Conservation (phyloP, 2,888 invertebrate genomes). For the Mactromeris polynyma region DNA sequence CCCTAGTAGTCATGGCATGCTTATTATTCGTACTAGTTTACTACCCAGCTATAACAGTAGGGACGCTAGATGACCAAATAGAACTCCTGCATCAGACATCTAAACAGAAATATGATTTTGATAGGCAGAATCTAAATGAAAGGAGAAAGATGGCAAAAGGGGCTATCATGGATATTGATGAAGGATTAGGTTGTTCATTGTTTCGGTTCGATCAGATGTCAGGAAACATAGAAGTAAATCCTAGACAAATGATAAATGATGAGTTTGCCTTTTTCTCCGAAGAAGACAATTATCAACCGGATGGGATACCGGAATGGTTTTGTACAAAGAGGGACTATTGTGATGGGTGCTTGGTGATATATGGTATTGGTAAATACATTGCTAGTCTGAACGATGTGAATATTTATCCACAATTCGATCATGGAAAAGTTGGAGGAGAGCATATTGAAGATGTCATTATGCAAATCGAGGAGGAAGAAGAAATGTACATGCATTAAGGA, state of each 20-base stretch:
- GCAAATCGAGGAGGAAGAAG: conserved; percentile 53
- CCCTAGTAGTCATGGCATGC: background rate
- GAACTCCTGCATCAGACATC: background rate
- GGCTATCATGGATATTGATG: background rate
- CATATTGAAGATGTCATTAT: conserved; percentile 46
- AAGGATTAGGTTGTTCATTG: conserved; percentile 7
- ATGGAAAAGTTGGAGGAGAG: conserved; percentile 58
- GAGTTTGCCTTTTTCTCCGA: conserved; percentile 44
- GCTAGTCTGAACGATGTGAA: conserved; percentile 45
- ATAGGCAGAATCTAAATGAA: background rate
- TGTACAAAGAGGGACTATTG: conserved; percentile 29
- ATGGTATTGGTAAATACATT: conserved; percentile 45
- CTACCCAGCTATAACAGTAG: background rate
- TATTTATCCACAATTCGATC: conserved; percentile 53
- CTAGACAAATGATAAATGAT: conserved; percentile 23
- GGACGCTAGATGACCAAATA: background rate
- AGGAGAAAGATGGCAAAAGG: background rate
- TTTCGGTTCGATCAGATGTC: conserved; percentile 32
- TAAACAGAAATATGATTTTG: background rate
- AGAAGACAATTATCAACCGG: background rate
- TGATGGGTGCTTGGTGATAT: conserved; percentile 48
- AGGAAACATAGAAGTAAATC: background rate
- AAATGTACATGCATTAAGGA: conserved; percentile 34
- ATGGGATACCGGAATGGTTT: conserved; percentile 42
- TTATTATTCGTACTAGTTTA: background rate